These are phyloP conservation scores for Semicossyphus pulcher DNA, from an alignment of 2,113 vertebrate species.

Conservation along the genomic window DNA sequence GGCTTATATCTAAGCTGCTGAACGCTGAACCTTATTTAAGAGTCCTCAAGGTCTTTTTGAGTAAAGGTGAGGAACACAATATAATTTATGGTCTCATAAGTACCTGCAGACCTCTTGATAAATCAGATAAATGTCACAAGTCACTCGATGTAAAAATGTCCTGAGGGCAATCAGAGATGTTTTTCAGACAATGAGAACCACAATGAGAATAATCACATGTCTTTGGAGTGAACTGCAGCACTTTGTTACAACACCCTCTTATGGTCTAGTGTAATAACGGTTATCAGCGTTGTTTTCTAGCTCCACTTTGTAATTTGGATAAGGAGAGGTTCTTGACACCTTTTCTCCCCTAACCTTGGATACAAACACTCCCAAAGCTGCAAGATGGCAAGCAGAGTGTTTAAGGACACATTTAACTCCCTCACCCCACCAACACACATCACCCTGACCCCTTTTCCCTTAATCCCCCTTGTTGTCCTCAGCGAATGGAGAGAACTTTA, in stretches of 20 bases:
- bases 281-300: no score
- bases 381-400: no score
- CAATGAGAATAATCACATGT: neutral
- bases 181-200: conserved; percentile 11
- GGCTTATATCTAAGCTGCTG: conserved; percentile 36
- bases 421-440: no score
- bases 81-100: conserved; percentile 17
- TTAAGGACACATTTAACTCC: no score
- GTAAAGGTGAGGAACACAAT: neutral
- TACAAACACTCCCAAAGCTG: no score
- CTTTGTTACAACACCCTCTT: conserved; percentile 6
- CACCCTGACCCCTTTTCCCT: neutral
- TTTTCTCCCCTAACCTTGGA: no score
- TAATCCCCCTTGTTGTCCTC: conserved; percentile 18
- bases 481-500: neutral
- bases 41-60: conserved; percentile 30
- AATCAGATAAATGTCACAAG: conserved; percentile 27
- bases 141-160: conserved; percentile 9
- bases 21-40: conserved; percentile 13
- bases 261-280: no score
- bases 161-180: conserved; percentile 11
- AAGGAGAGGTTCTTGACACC: no score
- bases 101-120: neutral
- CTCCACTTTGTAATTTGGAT: no score
- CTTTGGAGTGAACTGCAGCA: neutral